Base-by-base conservation (phyloP, 2,797 vertebrate species). In the Circus cinereus region DNA sequence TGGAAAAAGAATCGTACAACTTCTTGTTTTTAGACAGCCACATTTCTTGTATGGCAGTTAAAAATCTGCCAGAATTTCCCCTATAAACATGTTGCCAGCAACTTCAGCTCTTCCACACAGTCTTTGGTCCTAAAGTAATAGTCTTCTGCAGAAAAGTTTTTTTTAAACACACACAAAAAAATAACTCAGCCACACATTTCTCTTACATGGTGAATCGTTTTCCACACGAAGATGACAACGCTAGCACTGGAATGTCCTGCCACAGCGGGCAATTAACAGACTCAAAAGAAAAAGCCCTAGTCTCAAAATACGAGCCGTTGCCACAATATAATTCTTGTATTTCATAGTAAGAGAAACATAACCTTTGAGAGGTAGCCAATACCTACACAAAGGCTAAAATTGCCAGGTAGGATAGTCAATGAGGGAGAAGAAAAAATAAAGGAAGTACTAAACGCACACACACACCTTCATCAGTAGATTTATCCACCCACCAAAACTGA, bases 11-110 rank as follows among this genome's bases (percentile, higher is more conserved):
- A 76, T 57, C 2, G 0, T 26, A 45, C 57, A 81, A 26, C 5
- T 51, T 57, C 21, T 62, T 78, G 60, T 2, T 88, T 93, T 94
- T 2, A 82, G 63, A 90, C 26, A 70, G 79, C 19, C 62, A 51
- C 68, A 51, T 50, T 62, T 72, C 75, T 89, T 20, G 0, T 36
- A 70, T 11, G 40, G 70, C 68, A 68, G 54, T 63, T 85, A 69
- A 82, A 88, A 89, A 89, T 30, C 43, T 82, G 60, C 59, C 75
- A 92, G 88, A 91, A 74, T 68, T 91, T 92, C 84, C 78, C 68
- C 75, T 89, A 93, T 70, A 92, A 95, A 73, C 51, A 45, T 32
- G 45, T 56, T 85, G 89, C 67, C 80, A 79, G 77, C 63, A 81
- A 85, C 87, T 91, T 92, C 67, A 85, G 59, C 86, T 94, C 84